Evolutionary conservation across 1,140 invertebrate genomes (phyloP).

Genomic region (Akabosia matsudoensis): DNA sequence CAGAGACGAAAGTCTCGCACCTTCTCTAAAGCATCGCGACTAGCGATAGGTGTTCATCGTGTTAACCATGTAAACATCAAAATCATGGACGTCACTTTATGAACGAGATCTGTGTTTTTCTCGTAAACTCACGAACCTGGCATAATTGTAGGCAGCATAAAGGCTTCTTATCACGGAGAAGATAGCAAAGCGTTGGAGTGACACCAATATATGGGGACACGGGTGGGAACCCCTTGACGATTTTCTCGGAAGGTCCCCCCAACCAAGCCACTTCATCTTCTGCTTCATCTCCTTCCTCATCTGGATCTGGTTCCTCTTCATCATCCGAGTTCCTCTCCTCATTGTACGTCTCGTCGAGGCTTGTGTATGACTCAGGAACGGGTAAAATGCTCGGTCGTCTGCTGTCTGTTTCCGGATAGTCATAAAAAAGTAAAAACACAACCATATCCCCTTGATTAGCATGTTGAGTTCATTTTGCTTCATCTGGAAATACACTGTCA

Average conservation of each 20-base stretch:
- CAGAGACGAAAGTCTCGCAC: too few relatives aligned
- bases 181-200: constrained; percentile 91
- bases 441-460: background rate
- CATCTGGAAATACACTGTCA: too few relatives aligned
- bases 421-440: background rate
- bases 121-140: constrained; percentile 61
- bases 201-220: constrained; percentile 97
- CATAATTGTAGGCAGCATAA: constrained; percentile 92
- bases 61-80: too few relatives aligned
- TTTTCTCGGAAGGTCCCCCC: constrained; percentile 79
- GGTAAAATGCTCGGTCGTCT: constrained; percentile 79
- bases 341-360: constrained; percentile 40
- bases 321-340: constrained; percentile 63
- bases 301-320: constrained; percentile 70
- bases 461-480: background rate
- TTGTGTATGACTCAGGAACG: constrained; percentile 75
- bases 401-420: constrained; percentile 63
- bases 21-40: too few relatives aligned
- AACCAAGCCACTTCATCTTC: constrained; percentile 84
- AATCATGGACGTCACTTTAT: too few relatives aligned
- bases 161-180: constrained; percentile 92
- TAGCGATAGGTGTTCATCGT: too few relatives aligned
- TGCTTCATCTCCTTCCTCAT: constrained; percentile 81
- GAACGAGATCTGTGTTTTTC: too few relatives aligned
- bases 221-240: constrained; percentile 84